Evolutionary conservation across 2,888 invertebrate genomes (phyloP), one percentile per base, ranked within the genome.

Genomic region (Teinopalpus imperialis): DNA sequence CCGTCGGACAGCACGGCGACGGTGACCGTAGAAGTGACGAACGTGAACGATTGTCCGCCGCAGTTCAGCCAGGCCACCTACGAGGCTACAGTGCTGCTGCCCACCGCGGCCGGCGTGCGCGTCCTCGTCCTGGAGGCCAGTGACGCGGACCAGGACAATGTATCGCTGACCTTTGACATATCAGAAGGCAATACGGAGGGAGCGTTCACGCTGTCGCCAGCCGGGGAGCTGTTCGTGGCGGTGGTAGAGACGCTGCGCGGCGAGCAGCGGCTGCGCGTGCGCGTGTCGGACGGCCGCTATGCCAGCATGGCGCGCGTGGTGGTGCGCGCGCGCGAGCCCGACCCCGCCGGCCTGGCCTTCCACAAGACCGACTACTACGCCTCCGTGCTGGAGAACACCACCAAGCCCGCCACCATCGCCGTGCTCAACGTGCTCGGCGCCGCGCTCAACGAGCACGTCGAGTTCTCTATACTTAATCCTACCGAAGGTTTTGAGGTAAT

Each of bases 41-140:
- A 97, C 79, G 93, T 96, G 3, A 97, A 98, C 81, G 97, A 98
- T 72, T 95, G 96, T 59, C 93, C 97, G n/a, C 98, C 98, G 1
- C 83, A 89, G 40, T 98, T 98, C 78, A 80, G 90, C 4, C 90
- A 91, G 47, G 69, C 90, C 7, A 81, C 91, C 40, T 96, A 96
- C 76, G 93, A 94, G 62, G 92, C 94, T 1, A 94, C 94, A 0
- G 81, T 98, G 36, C 85, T 96, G 48, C 76, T 96, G 54, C 98
- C 98, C 9, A 96, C 97, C 0, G 95, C 94, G 68, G 90, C 91
- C 57, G 93, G 94, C 66, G 94, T 97, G 2, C 91, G 92, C 5
- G 93, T 98, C 13, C 71, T 91, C 3, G 89, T 83, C 69, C 90
- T 95, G 18, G 86, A 86, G 46, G 97, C 97, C 0, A 78, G 82